Conservation (phyloP, 2,888 invertebrate species). For the Portevinia maculata region DNA sequence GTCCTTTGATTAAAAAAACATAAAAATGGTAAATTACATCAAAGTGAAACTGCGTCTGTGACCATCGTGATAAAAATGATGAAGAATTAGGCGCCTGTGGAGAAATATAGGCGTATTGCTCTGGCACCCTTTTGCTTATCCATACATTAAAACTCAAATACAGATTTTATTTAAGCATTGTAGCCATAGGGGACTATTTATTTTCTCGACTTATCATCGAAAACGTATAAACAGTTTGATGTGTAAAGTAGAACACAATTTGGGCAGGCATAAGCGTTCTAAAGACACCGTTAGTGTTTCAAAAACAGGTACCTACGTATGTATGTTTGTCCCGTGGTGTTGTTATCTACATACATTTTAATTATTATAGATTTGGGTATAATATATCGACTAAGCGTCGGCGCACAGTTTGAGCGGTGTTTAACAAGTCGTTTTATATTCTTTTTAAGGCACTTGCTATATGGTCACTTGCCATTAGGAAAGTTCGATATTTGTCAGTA, state of each 20-base stretch:
- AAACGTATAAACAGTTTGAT: conserved; percentile 47
- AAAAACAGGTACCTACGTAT: too few relatives aligned
- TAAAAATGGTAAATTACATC: conserved; percentile 6
- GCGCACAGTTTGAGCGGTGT: neutral
- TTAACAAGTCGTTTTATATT: too few relatives aligned
- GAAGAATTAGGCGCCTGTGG: conserved; percentile 20
- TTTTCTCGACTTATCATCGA: conserved; percentile 27
- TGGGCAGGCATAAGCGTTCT: neutral
- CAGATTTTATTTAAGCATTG: conserved; percentile 22
- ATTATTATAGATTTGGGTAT: neutral
- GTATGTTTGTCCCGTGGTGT: conserved; percentile 5
- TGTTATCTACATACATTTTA: conserved; percentile 17
- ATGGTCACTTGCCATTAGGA: too few relatives aligned
- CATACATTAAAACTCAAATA: conserved; percentile 11
- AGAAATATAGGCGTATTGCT: conserved; percentile 6
- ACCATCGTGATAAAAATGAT: conserved; percentile 33
- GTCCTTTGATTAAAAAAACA: conserved; percentile 23
- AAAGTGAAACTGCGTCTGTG: neutral
- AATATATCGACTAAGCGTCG: neutral
- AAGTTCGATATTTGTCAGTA: too few relatives aligned
- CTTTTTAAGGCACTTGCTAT: too few relatives aligned
- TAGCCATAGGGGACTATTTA: conserved; percentile 39
- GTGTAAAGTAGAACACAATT: conserved; percentile 32
- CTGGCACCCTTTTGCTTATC: conserved; percentile 11
- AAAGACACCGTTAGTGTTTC: conserved; percentile 39